Base-by-base conservation (phyloP, 2,888 invertebrate species). In the Elegia similella region DNA sequence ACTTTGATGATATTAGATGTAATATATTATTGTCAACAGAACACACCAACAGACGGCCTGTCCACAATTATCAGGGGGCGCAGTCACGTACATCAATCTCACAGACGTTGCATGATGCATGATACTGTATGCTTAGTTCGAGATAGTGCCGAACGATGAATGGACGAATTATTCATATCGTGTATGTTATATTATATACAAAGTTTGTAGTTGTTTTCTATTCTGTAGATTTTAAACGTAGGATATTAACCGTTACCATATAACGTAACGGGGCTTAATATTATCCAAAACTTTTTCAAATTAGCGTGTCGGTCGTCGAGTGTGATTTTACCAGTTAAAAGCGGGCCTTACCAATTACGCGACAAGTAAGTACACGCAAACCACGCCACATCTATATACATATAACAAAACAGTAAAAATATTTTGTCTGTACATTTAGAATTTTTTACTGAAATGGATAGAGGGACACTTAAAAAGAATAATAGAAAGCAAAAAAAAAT, bases 281-380 rank as follows among this genome's bases (percentile, higher is more conserved):
- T 23, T 23, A 3, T 23, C 23, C 23, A 23, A 23, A 23, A 23
- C 23, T 3, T 23, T 23, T 5, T 3, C 23, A 23, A 23, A 23
- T 23, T 2, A 23, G 23, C 23, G 10, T 1, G 32, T 32, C 32
- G 7, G 32, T 7, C 32, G 32, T 67, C 63, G 73, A 78, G 80
- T 77, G 82, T 74, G 76, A 80, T 75, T 73, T 76, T 78, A 76
- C 75, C 65, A 67, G 72, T 61, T 67, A 62, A 61, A 73, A 78
- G 81, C 76, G 78, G 77, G 58, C 61, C 69, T 30, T 38, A 16
- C 50, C 50, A 34, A 38, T 17, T 50, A 50, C 12, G 50, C 34
- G 70, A 70, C 72, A 69, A 70, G 68, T 69, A 69, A 70, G 68
- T 69, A 68, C 73, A 76, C 66, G 66, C 65, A 12, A 50, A 6